Evolutionary conservation across 2,113 vertebrate species (phyloP).

Genomic region (Tachysurus fulvidraco): DNA sequence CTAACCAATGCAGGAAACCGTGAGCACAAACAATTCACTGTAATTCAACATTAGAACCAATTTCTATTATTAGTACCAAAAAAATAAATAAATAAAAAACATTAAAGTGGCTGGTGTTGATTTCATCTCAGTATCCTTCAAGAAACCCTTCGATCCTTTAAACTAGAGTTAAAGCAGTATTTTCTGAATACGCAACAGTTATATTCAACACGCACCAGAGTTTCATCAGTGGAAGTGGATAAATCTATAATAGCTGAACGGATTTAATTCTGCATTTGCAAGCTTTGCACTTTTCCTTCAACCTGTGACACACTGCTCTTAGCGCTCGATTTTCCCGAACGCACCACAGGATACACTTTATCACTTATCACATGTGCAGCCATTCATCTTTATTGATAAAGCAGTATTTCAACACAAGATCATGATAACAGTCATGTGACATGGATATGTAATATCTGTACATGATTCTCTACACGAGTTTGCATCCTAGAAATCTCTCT

Average conservation of each 20-base stretch:
- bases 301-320: constrained; percentile 4
- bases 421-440: background rate
- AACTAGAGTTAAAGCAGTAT: background rate
- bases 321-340: background rate
- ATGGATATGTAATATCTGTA: background rate
- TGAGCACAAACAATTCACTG: background rate
- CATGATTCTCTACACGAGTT: background rate
- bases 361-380: background rate
- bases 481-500: constrained; percentile 42
- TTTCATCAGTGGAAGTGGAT: background rate
- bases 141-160: background rate
- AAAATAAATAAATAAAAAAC: background rate
- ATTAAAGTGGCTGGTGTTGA: background rate
- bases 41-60: background rate
- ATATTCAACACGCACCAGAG: background rate
- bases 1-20: background rate
- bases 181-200: background rate
- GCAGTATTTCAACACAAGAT: background rate
- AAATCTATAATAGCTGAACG: background rate
- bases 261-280: background rate
- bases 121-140: background rate
- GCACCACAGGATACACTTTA: background rate
- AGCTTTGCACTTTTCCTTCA: background rate
- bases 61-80: background rate
- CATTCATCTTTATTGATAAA: background rate